Conservation (phyloP, 2,113 vertebrate genomes). For the Chamaetylas fuelleborni region DNA sequence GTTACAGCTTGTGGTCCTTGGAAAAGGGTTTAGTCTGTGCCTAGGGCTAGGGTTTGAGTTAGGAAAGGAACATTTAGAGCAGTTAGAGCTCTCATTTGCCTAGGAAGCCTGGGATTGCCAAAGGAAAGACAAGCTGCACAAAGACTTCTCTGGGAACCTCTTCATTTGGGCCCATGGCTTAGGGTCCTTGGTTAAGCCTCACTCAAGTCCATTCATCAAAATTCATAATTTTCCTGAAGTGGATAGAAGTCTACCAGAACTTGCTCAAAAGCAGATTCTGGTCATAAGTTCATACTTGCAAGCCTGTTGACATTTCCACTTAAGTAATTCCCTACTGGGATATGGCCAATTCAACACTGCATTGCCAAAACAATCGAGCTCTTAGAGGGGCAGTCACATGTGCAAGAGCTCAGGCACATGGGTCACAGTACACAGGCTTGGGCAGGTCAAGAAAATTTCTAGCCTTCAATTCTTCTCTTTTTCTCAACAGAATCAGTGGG, state of each 20-base stretch:
- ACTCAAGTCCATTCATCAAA: background rate
- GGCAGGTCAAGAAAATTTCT: background rate
- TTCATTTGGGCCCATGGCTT: background rate
- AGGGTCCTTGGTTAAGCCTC: background rate
- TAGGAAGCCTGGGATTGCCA: background rate
- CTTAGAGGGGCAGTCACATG: fast-evolving
- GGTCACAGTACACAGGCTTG: background rate
- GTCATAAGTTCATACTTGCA: background rate
- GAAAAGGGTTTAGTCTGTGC: background rate
- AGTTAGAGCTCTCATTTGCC: background rate
- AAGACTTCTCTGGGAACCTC: background rate
- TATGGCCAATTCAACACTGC: background rate
- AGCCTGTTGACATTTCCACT: background rate
- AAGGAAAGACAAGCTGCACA: background rate
- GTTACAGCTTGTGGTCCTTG: background rate
- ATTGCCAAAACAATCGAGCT: background rate
- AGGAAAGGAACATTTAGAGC: background rate
- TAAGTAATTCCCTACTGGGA: background rate
- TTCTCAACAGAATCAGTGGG: background rate
- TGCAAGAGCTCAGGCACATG: background rate
- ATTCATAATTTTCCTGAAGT: background rate
- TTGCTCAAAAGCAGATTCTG: background rate
- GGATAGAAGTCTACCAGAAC: background rate
- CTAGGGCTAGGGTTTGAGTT: background rate
- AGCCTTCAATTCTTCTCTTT: background rate